Evolutionary conservation across 2,797 vertebrate species (phyloP).

Genomic region (Microctenopoma steveboyesi): DNA sequence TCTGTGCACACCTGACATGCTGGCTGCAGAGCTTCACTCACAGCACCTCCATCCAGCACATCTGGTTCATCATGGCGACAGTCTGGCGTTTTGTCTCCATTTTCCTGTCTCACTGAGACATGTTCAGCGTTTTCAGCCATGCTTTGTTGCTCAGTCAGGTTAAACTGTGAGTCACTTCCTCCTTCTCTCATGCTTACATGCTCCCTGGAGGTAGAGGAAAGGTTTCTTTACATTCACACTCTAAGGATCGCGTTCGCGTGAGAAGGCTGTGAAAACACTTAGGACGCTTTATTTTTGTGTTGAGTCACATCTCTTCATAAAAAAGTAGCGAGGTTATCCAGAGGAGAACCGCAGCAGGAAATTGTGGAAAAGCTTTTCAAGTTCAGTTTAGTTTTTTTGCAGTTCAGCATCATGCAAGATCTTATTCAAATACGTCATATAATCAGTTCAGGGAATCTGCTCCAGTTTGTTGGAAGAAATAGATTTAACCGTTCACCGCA

Average conservation of each 20-base stretch:
- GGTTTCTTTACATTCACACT: conserved; percentile 10
- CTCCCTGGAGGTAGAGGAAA: too few species aligned
- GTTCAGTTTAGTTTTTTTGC: too few species aligned
- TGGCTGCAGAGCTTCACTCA: neutral
- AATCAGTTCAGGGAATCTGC: conserved; percentile 49
- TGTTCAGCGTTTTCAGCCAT: conserved; percentile 4
- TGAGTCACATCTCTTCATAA: conserved; percentile 63
- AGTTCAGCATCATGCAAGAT: conserved; percentile 35
- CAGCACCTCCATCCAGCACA: neutral
- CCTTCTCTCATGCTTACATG: conserved; percentile 55
- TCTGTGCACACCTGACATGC: conserved; percentile 14
- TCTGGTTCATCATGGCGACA: too few species aligned
- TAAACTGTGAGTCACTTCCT: conserved; percentile 75
- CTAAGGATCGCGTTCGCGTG: conserved; percentile 36
- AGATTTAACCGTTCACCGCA: conserved; percentile 31
- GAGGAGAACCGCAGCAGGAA: conserved; percentile 33
- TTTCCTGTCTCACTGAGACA: conserved; percentile 12
- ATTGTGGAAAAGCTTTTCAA: conserved; percentile 12
- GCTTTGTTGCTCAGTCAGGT: conserved; percentile 26
- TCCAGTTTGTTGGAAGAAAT: conserved; percentile 63
- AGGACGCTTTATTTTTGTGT: conserved; percentile 76
- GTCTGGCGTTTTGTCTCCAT: neutral
- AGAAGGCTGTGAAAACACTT: conserved; percentile 78
- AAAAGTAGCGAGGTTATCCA: conserved; percentile 79
- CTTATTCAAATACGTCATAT: conserved; percentile 40